Evolutionary conservation across 2,113 vertebrate species (phyloP).

Genomic region (Catharus minimus): DNA sequence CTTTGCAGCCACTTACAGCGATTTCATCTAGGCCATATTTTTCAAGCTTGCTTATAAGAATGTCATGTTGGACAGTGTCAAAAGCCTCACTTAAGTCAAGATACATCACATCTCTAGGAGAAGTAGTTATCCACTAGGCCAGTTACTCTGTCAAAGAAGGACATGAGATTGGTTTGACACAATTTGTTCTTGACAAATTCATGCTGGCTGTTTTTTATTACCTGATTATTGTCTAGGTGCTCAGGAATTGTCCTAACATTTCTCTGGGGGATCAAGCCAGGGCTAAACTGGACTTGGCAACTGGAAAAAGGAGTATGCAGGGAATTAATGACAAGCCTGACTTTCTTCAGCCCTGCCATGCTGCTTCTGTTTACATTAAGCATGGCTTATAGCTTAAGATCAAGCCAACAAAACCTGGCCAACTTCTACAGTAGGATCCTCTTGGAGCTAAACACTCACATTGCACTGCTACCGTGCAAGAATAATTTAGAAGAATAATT

Average conservation of each 20-base stretch:
- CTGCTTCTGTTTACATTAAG: background rate
- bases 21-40: constrained; percentile 62
- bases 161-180: constrained; percentile 52
- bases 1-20: background rate
- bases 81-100: constrained; percentile 59
- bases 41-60: constrained; percentile 48
- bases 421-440: background rate
- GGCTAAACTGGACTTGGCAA: constrained; percentile 11
- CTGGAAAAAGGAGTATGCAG: background rate
- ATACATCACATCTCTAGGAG: constrained; percentile 42
- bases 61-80: constrained; percentile 60
- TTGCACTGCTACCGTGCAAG: background rate
- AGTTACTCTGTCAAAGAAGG: constrained; percentile 39
- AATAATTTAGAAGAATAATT: background rate
- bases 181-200: constrained; percentile 51
- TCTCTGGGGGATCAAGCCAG: background rate
- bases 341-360: background rate
- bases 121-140: constrained; percentile 11
- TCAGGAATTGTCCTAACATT: constrained; percentile 15
- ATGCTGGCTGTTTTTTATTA: constrained; percentile 54
- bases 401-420: background rate
- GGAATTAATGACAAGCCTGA: background rate
- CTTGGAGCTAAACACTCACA: background rate
- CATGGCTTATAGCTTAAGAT: background rate
- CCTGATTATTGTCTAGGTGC: constrained; percentile 57